Evolutionary conservation across 2,797 vertebrate species (phyloP).

Genomic region (Microctenopoma steveboyesi): DNA sequence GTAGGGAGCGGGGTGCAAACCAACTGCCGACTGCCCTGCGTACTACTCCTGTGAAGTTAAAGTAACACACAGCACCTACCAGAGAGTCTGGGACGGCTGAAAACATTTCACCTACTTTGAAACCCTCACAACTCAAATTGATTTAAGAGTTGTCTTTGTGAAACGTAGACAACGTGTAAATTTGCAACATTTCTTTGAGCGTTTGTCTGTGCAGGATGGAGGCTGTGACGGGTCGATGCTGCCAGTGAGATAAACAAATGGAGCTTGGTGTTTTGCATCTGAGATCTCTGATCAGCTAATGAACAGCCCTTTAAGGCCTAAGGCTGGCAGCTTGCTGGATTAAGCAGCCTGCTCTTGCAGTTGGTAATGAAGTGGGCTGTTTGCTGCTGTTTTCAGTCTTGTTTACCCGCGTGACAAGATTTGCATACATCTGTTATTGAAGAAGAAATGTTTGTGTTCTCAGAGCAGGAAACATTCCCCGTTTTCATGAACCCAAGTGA

Average conservation of each 20-base stretch:
- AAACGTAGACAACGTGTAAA: too few species aligned
- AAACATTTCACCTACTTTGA: too few species aligned
- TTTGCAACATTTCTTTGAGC: background rate
- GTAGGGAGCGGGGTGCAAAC: background rate
- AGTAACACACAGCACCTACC: too few species aligned
- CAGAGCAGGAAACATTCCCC: background rate
- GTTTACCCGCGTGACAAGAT: constrained; percentile 23
- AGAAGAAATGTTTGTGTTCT: constrained; percentile 12
- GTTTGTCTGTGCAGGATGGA: background rate
- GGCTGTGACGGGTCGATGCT: background rate
- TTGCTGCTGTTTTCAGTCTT: constrained; percentile 19
- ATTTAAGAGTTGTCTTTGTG: too few species aligned
- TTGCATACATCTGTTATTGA: constrained; percentile 37
- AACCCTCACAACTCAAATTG: too few species aligned
- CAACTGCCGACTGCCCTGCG: too few species aligned
- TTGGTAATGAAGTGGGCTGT: constrained; percentile 17
- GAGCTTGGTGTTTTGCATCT: background rate
- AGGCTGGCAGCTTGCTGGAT: background rate
- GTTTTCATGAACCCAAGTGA: background rate
- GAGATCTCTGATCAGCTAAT: constrained; percentile 14
- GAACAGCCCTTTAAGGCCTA: background rate
- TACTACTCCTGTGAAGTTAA: too few species aligned
- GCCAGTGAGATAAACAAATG: background rate
- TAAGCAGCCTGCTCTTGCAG: background rate
- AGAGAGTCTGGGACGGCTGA: too few species aligned